phyloP scores from a whole-genome alignment of 1,140 invertebrate genomes.

The Lordiphosa mommai region DNA sequence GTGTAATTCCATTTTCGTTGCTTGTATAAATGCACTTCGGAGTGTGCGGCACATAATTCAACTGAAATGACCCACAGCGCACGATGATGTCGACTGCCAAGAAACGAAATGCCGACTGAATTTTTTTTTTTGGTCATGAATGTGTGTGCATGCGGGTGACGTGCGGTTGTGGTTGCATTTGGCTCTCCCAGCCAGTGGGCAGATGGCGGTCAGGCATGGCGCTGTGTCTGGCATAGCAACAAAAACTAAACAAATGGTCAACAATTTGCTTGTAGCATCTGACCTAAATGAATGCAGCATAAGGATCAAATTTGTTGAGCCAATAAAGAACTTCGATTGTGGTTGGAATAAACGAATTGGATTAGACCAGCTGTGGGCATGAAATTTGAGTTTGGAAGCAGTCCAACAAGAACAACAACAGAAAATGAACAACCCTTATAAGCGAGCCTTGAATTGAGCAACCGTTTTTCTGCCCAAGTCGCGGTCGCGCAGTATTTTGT shows the following conservation, averaged over 20 bases:
- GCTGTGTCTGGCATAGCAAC: slow-evolving; percentile 24
- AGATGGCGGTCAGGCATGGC: slow-evolving; percentile 32
- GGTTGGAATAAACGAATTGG: too few relatives aligned
- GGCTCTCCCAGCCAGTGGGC: slow-evolving; percentile 35
- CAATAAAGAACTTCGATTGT: too few relatives aligned
- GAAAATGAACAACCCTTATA: too few relatives aligned
- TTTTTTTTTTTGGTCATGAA: slow-evolving; percentile 44
- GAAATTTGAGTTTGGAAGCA: too few relatives aligned
- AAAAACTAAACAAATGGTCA: slow-evolving; percentile 13
- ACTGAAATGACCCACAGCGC: slow-evolving; percentile 55
- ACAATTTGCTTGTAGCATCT: slow-evolving; percentile 1
- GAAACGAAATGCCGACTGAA: slow-evolving; percentile 19
- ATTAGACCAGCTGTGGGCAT: too few relatives aligned
- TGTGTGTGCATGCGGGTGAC: slow-evolving; percentile 48
- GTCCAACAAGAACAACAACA: too few relatives aligned
- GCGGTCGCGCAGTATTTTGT: too few relatives aligned
- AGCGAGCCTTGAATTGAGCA: too few relatives aligned
- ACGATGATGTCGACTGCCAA: slow-evolving; percentile 42
- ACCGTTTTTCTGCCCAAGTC: too few relatives aligned
- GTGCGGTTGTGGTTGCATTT: slow-evolving; percentile 50
- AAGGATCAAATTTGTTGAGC: too few relatives aligned
- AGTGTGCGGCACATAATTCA: slow-evolving; percentile 58
- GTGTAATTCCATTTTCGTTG: slow-evolving; percentile 15
- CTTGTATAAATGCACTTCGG: slow-evolving; percentile 20
- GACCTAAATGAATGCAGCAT: neutral